Evolutionary conservation across 2,888 invertebrate species (phyloP), one percentile per base, ranked within the genome.

Genomic region (Odontothrips loti): DNA sequence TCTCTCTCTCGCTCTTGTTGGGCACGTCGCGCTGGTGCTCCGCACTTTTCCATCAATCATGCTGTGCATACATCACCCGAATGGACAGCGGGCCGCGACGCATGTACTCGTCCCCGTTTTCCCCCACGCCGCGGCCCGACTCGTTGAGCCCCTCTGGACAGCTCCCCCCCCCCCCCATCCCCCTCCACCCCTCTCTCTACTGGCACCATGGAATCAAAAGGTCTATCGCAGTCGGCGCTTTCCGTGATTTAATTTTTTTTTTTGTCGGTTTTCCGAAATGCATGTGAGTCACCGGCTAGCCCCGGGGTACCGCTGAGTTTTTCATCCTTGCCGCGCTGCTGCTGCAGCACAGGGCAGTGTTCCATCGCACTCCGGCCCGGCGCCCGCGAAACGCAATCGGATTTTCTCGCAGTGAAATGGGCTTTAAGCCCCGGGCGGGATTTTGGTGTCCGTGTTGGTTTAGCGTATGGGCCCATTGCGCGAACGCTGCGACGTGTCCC

Each of bases 381-480:
- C 34, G 34, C 34, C 34, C 34, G 6, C n/a, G 27, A 23, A 75
- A 27, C 68, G 68, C 68, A 27, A 27, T 11, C 68, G 68, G 68
- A 75, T 75, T 75, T 75, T 75, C 23, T 75, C 68, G 68, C 23
- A 75, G 68, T 75, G 68, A 75, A 75, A 75, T 27, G 68, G 68
- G 68, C 68, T 58, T 12, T 27, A 75, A 27, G 23, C 68, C 23
- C 23, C 68, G 68, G 23, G 68, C 68, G 23, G 68, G 68, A 75
- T 75, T 75, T 75, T 11, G 68, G 68, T 27, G 68, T 75, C 68
- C 68, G 12, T 75, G 68, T 75, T 75, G 68, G 68, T 75, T 75
- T 75, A 75, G 68, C 68, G 68, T 75, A 75, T 75, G 68, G 68
- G 68, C 68, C 68, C 68, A 75, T 75, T 75, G 68, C 68, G 68